Evolutionary conservation across 2,888 invertebrate genomes (phyloP), one percentile per base, ranked within the genome.

Genomic region (Schizotus pectinicornis): DNA sequence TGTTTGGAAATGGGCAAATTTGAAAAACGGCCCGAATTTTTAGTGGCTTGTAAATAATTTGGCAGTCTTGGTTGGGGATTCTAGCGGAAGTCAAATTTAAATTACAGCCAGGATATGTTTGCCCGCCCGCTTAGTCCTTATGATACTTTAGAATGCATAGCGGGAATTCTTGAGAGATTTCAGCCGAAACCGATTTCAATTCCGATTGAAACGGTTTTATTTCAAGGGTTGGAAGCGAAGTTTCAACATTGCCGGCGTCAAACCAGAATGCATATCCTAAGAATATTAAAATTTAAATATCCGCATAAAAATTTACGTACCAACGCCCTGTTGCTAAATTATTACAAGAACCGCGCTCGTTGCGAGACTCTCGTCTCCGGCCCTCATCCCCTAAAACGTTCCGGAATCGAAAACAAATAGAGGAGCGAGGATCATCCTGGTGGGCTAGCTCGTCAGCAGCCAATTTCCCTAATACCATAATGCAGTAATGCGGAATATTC

Each of bases 141-240:
- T 50, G 46, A 56, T 43, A 34, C 37, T 50, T 56, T 56, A 56
- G 46, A 51, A 59, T 59, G 54, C 59, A 49, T 46, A 49, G 59
- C 39, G 41, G 6, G 41, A 51, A 48, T 58, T n/a, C 54, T 54
- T 54, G 39, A 37, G 50, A 54, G 54, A 59, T 59, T 59, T 59
- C 41, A 55, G 46, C 14, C 46, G 59, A 59, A 55, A 58, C 54
- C 59, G 55, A 59, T 59, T 59, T 59, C 54, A 51, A 46, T 56
- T 56, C 45, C 45, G 56, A 56, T 51, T 56, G 56, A 46, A 56
- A 56, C 43, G 36, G 46, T 51, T 56, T 56, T 56, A 56, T 56
- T 56, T 56, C 51, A 46, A 56, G 39, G 39, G 51, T 56, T 55
- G 36, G 35, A 46, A 42, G 46, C 41, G 35, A 50, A 56, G 56